Base-by-base conservation (phyloP, 2,888 invertebrate genomes). In the Thalpophila matura region DNA sequence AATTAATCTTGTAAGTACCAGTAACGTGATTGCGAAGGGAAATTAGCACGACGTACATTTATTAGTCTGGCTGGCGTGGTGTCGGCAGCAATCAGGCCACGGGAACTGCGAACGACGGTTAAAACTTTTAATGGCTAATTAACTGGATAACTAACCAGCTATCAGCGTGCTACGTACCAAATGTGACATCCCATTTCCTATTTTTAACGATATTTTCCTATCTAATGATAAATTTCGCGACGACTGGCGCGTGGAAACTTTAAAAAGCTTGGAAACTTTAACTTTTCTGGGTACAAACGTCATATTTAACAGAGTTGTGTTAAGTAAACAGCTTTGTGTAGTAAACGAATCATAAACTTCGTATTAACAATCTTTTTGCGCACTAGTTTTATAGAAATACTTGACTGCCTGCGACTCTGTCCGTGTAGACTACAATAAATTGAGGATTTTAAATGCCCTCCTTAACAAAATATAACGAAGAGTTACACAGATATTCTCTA, bases 111-210 rank as follows among this genome's bases (percentile, higher is more conserved):
- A 67, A 64, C 76, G 67, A 63, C 72, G 74, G 79, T 77, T 78
- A 77, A 78, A 90, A 88, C 80, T 89, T 89, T 89, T 89, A 89
- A 89, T 85, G 81, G 86, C 80, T 87, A 87, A 89, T 89, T 89
- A 88, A 82, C 69, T 80, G 68, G 76, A 79, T 79, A 80, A 74
- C 80, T 80, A 78, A 66, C 64, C 58, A 53, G 71, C 76, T 80
- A 79, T 83, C 79, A 69, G 61, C 71, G 47, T 62, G 56, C 65
- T 73, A 58, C 69, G 66, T 62, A 57, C 37, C 20, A 29, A 66
- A 18, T 47, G 71, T 68, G 70, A 79, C 79, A 74, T 65, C 60
- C 64, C 76, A 79, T 84, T 86, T 86, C 85, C 85, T 81, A 82
- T 82, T 81, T 82, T 79, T 68, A 82, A 81, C 70, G 74, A 65